Percentiles rank a stretch among this genome's conserved stretches.
These are phyloP conservation scores for Digitonthophagus gazella DNA, from an alignment of 2,888 invertebrate genomes.

Conservation along the genomic window DNA sequence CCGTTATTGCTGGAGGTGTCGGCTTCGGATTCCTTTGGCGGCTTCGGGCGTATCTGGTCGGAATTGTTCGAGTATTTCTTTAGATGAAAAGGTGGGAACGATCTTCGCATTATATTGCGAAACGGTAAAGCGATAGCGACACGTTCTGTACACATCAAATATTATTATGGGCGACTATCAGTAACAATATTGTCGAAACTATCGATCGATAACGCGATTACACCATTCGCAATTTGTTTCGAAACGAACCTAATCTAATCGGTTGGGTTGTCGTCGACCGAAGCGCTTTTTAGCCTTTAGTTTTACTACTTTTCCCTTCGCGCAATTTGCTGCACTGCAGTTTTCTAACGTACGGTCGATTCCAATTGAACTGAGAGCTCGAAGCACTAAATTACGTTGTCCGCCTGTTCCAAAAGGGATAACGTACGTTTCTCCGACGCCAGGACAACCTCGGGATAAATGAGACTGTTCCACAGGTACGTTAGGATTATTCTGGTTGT, in stretches of 20 bases:
- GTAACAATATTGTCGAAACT: not conserved
- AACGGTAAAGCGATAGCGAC: not conserved
- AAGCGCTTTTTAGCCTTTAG: not conserved
- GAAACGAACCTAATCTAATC: not conserved
- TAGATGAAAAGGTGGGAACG: not conserved
- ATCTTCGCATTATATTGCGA: not conserved
- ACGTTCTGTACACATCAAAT: not conserved
- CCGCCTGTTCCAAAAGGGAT: not conserved
- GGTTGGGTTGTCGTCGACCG: not conserved
- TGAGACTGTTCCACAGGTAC: not conserved
- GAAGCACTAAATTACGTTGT: not conserved
- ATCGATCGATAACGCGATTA: not conserved
- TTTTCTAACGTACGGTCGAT: not conserved
- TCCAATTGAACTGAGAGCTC: not conserved
- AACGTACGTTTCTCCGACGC: not conserved
- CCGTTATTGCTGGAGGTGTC: not conserved
- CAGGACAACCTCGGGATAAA: not conserved
- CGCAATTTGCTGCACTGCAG: not conserved
- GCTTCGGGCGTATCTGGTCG: not conserved
- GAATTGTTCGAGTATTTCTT: conserved; percentile 3
- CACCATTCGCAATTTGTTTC: not conserved
- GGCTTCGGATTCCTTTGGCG: not conserved
- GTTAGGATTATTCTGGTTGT: not conserved
- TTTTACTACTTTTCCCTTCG: not conserved
- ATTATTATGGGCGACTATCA: not conserved